These are phyloP conservation scores for Otus sunia DNA, from an alignment of 2,113 vertebrate species.

Conservation along the genomic window DNA sequence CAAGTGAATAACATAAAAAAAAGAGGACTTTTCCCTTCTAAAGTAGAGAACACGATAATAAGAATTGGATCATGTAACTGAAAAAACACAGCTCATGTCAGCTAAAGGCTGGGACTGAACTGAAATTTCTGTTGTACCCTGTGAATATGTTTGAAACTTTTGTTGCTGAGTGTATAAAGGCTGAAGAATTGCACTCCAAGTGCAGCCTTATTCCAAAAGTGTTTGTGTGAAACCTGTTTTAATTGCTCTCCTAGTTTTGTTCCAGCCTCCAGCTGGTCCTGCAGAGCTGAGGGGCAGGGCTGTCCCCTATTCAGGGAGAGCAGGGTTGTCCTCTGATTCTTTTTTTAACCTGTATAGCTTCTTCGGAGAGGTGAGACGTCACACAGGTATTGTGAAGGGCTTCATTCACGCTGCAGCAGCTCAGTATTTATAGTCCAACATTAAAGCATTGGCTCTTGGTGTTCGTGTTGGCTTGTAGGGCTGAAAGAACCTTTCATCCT, in stretches of 20 bases:
- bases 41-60: background rate
- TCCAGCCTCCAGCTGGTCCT: background rate
- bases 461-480: background rate
- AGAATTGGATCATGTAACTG: background rate
- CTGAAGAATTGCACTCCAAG: background rate
- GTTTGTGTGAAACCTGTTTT: background rate
- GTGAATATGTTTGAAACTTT: background rate
- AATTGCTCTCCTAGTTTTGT: background rate
- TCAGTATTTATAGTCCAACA: background rate
- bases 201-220: background rate
- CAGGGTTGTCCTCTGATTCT: background rate
- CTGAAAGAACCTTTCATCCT: background rate
- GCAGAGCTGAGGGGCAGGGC: background rate
- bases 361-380: background rate
- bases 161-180: background rate
- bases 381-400: background rate
- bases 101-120: background rate
- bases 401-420: background rate
- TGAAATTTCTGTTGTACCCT: background rate
- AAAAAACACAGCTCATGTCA: rapidly evolving
- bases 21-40: background rate
- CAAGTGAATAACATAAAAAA: background rate
- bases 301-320: background rate
- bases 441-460: background rate
- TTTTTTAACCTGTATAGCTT: background rate